Evolutionary conservation across 2,888 invertebrate species (phyloP).

Genomic region (Fragum fragum): DNA sequence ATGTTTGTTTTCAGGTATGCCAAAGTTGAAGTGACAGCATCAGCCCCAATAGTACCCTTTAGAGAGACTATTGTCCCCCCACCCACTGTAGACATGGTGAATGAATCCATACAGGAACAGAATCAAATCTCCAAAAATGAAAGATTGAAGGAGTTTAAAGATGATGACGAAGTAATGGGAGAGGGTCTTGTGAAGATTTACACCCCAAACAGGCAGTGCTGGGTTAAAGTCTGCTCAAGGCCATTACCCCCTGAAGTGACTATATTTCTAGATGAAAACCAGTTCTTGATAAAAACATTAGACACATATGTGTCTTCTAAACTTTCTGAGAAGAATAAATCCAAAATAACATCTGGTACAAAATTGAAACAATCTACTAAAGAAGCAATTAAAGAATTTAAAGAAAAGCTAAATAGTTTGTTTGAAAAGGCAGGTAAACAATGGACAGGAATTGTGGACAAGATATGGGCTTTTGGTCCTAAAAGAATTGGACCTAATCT

Average conservation of each 20-base stretch:
- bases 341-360: conserved; percentile 41
- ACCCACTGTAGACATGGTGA: conserved; percentile 94
- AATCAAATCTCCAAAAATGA: conserved; percentile 73
- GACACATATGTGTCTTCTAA: conserved; percentile 85
- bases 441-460: conserved; percentile 86
- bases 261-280: conserved; percentile 91
- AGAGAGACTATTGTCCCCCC: conserved; percentile 96
- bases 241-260: conserved; percentile 92
- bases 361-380: conserved; percentile 72
- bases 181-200: conserved; percentile 87
- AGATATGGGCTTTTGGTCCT: conserved; percentile 97
- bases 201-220: conserved; percentile 92
- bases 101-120: conserved; percentile 92
- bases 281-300: conserved; percentile 91
- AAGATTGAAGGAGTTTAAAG: conserved; percentile 74
- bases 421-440: conserved; percentile 89
- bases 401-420: conserved; percentile 89
- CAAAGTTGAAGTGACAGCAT: conserved; percentile 92
- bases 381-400: conserved; percentile 85
- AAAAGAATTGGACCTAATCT: conserved; percentile 96
- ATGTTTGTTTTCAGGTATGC: conserved; percentile 90
- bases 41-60: conserved; percentile 98
- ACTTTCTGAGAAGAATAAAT: conserved; percentile 45
- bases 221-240: conserved; percentile 92
- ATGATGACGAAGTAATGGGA: conserved; percentile 75